Percentiles rank a stretch among this genome's conserved stretches.
phyloP scores from a whole-genome alignment of 2,113 vertebrate genomes.

The Nesoenas mayeri region DNA sequence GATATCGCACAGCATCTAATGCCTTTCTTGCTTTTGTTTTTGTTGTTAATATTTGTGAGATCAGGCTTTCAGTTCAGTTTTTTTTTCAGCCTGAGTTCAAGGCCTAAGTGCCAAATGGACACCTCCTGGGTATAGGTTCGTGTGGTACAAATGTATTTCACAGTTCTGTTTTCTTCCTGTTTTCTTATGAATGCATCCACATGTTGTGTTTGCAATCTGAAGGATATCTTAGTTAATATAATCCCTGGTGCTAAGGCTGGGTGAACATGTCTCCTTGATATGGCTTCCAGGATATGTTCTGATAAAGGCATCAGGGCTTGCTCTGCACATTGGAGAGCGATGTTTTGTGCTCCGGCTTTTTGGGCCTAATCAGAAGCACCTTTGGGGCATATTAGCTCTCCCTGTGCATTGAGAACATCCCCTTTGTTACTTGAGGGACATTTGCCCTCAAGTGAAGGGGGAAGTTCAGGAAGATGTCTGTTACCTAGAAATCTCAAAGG shows the following conservation, averaged over 20 bases:
- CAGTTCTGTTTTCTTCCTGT: background rate
- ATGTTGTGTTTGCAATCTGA: background rate
- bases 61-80: background rate
- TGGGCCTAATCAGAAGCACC: background rate
- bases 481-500: background rate
- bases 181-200: fast-evolving
- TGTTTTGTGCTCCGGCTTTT: background rate
- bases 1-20: background rate
- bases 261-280: background rate
- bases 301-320: background rate
- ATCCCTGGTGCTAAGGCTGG: background rate
- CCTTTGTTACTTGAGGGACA: background rate
- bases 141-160: background rate
- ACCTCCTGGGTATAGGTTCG: background rate
- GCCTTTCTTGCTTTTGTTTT: background rate
- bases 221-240: fast-evolving
- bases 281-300: background rate
- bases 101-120: background rate
- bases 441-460: background rate
- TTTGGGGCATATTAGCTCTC: background rate
- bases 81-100: background rate
- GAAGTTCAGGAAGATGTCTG: background rate
- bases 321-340: fast-evolving
- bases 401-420: background rate
- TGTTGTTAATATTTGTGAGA: background rate